Base-by-base conservation (phyloP, 2,888 invertebrate genomes). In the Harpalus rubripes region DNA sequence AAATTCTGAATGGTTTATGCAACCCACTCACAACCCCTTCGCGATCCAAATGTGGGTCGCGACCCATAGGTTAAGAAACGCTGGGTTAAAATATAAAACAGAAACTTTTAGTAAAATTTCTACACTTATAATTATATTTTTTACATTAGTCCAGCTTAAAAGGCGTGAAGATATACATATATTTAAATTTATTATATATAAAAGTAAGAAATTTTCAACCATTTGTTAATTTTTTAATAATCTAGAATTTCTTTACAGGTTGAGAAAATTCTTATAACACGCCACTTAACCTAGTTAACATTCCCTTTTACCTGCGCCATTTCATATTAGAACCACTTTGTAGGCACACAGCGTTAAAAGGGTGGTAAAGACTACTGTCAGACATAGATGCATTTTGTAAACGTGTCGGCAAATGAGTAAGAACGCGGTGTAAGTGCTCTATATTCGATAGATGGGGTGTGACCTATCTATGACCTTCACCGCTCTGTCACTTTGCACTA, bases 341-440 rank as follows among this genome's bases (percentile, higher is more conserved):
- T 22, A 63, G 63, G 22, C 12, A 26, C 63, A 22, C 18, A 63
- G 63, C 8, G 63, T 63, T 63, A 63, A 63, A 63, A 63, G 63
- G 63, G 63, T 63, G 63, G 63, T 26, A 63, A 63, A 63, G 63
- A 63, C 63, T 18, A 22, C 63, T 63, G 12, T 63, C 12, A 63
- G 63, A 63, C 22, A 22, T 18, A 63, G 63, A 63, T 63, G 63
- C 63, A 63, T 63, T 63, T 63, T 18, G 18, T 22, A 22, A 63
- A 63, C 63, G 26, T 26, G 26, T 22, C 18, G 59, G 63, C 26
- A 63, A 63, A 63, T 63, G 22, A 22, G 63, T 63, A 63, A 63
- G 63, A 63, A 63, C 63, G 63, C 63, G 59, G 0, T 63, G 63
- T 63, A 63, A 63, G 63, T 63, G 63, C 63, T 63, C 63, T 18